These are phyloP conservation scores for Pitta sordida DNA, from an alignment of 2,113 vertebrate genomes.

Conservation along the genomic window DNA sequence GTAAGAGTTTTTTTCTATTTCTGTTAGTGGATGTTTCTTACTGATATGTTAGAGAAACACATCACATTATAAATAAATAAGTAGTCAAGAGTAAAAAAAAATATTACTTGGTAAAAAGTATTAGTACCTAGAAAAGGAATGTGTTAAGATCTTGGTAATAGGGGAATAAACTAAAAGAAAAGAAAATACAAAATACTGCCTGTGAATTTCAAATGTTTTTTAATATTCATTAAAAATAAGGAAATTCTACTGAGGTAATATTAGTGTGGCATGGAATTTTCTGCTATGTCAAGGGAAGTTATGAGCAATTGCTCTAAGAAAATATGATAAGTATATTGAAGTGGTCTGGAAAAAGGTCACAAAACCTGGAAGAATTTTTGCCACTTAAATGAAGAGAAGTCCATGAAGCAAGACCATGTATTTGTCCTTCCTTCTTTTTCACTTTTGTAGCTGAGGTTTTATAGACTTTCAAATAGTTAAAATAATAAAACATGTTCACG, in stretches of 20 bases:
- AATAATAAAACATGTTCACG: not conserved
- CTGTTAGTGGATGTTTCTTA: not conserved
- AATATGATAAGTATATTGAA: not conserved
- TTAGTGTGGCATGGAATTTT: not conserved
- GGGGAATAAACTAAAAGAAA: not conserved
- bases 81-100: not conserved
- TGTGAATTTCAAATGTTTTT: not conserved
- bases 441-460: not conserved
- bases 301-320: not conserved
- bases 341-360: not conserved
- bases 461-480: not conserved
- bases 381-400: not conserved
- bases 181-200: accelerated
- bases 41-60: not conserved
- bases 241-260: not conserved
- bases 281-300: not conserved
- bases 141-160: not conserved
- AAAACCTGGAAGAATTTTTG: not conserved
- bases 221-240: not conserved
- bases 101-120: not conserved
- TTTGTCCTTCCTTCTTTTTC: not conserved
- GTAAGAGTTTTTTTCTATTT: not conserved
- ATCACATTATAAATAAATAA: not conserved
- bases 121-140: not conserved
- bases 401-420: not conserved